Evolutionary conservation across 1,140 invertebrate species (phyloP).

Genomic region (Brachionus plicatilis): DNA sequence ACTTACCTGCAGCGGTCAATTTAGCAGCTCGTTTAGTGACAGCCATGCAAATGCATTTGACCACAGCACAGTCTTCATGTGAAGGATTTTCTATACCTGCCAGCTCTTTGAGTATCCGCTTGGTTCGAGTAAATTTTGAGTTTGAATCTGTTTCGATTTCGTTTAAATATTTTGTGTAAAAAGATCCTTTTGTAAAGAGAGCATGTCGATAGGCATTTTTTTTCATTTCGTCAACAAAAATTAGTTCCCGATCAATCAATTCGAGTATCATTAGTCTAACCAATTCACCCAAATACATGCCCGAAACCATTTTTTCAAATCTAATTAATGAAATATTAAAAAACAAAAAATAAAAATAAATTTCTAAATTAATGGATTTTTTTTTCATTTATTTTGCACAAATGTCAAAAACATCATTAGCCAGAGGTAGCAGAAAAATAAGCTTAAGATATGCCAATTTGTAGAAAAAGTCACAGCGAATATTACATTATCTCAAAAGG

Average conservation of each 20-base stretch:
- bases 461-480: too few relatives aligned
- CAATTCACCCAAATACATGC: conserved; percentile 78
- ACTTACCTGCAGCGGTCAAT: conserved; percentile 74
- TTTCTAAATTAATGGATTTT: too few relatives aligned
- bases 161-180: conserved; percentile 47
- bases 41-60: conserved; percentile 82
- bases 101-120: conserved; percentile 77
- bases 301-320: conserved; percentile 85
- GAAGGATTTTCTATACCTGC: conserved; percentile 66
- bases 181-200: conserved; percentile 46
- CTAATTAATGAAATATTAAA: conserved; percentile 50
- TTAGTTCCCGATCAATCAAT: conserved; percentile 67
- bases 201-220: conserved; percentile 58
- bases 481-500: too few relatives aligned
- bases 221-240: conserved; percentile 64
- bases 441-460: too few relatives aligned
- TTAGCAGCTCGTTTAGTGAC: conserved; percentile 85
- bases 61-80: conserved; percentile 78
- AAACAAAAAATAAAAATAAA: too few relatives aligned
- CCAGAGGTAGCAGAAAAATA: too few relatives aligned
- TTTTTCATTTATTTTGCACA: too few relatives aligned
- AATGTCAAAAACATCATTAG: too few relatives aligned
- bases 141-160: conserved; percentile 43
- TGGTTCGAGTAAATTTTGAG: conserved; percentile 67
- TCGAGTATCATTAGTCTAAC: conserved; percentile 67